A percentile compares a stretch with the other conserved stretches of the same genome.
phyloP scores from a whole-genome alignment of 2,797 vertebrate species.

The Poecilia velifera region DNA sequence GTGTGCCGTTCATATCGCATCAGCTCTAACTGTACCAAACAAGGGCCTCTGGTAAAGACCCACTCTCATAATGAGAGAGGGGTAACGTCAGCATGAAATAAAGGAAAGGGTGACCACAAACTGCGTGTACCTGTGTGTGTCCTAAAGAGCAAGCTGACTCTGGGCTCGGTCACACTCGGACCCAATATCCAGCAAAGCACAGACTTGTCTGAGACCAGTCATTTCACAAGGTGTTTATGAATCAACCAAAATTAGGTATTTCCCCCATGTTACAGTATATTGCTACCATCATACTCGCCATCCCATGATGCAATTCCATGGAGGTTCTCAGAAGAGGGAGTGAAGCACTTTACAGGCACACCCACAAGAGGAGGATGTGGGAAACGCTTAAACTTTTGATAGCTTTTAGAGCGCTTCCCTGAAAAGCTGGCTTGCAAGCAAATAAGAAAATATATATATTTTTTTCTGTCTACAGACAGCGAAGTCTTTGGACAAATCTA shows the following conservation, averaged over 20 bases:
- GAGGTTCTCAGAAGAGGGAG: slow-evolving; percentile 65
- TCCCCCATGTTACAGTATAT: slow-evolving; percentile 73
- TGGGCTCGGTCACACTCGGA: slow-evolving; percentile 21
- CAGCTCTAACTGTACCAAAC: slow-evolving; percentile 81
- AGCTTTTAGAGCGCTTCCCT: slow-evolving; percentile 64
- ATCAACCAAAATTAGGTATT: slow-evolving; percentile 75
- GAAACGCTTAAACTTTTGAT: slow-evolving; percentile 72
- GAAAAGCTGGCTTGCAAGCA: slow-evolving; percentile 40
- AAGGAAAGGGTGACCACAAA: slow-evolving; percentile 66
- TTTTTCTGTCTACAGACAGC: slow-evolving; percentile 27
- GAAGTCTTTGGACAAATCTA: slow-evolving; percentile 31
- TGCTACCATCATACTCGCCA: slow-evolving; percentile 67
- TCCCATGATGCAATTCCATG: slow-evolving; percentile 74
- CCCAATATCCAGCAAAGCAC: slow-evolving; percentile 39
- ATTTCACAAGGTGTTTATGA: slow-evolving; percentile 70
- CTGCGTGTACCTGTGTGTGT: slow-evolving; percentile 19
- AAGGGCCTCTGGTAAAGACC: slow-evolving; percentile 78
- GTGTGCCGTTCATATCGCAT: slow-evolving; percentile 79
- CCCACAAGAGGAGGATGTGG: slow-evolving; percentile 69
- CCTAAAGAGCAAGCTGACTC: slow-evolving; percentile 43
- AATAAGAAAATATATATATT: slow-evolving; percentile 25
- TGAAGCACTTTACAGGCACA: slow-evolving; percentile 75
- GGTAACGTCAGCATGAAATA: slow-evolving; percentile 73
- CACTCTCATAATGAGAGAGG: slow-evolving; percentile 78
- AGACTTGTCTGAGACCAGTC: slow-evolving; percentile 44